phyloP scores from a whole-genome alignment of 2,888 invertebrate species.

The Dendrolimus pini region DNA sequence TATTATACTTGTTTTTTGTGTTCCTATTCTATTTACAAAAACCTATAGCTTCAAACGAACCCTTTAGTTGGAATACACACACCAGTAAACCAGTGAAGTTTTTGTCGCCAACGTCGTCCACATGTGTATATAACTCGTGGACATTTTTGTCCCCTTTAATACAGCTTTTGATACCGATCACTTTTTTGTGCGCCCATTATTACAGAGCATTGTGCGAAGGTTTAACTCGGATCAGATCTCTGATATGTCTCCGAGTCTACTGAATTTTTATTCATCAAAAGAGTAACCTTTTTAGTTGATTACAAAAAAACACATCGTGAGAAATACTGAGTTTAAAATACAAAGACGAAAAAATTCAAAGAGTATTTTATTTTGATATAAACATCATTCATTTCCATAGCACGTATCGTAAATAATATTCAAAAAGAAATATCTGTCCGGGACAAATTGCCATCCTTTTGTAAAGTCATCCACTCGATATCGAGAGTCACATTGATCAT shows the following conservation, averaged over 20 bases:
- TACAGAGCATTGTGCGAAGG: conserved; percentile 66
- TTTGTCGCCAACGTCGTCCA: conserved; percentile 47
- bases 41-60: conserved; percentile 48
- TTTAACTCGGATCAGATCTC: conserved; percentile 71
- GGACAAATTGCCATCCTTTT: conserved; percentile 37
- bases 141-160: conserved; percentile 65
- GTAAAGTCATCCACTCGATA: conserved; percentile 43
- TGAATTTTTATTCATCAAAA: conserved; percentile 53
- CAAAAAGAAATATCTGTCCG: conserved; percentile 16
- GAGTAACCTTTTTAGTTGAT: conserved; percentile 56
- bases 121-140: conserved; percentile 45
- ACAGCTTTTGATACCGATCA: conserved; percentile 69
- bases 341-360: too few relatives aligned
- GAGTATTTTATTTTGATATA: too few relatives aligned
- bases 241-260: conserved; percentile 67
- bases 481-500: conserved; percentile 42
- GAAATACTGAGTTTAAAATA: conserved; percentile 19
- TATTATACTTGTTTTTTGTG: conserved; percentile 54
- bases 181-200: conserved; percentile 69
- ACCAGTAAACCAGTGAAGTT: conserved; percentile 45
- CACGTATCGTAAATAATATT: conserved; percentile 6
- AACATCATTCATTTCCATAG: too few relatives aligned
- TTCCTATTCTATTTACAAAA: conserved; percentile 52
- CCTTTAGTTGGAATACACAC: conserved; percentile 57
- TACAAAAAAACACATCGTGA: conserved; percentile 44